Evolutionary conservation across 2,888 invertebrate species (phyloP).

Genomic region (Pyrocoelia pectoralis): DNA sequence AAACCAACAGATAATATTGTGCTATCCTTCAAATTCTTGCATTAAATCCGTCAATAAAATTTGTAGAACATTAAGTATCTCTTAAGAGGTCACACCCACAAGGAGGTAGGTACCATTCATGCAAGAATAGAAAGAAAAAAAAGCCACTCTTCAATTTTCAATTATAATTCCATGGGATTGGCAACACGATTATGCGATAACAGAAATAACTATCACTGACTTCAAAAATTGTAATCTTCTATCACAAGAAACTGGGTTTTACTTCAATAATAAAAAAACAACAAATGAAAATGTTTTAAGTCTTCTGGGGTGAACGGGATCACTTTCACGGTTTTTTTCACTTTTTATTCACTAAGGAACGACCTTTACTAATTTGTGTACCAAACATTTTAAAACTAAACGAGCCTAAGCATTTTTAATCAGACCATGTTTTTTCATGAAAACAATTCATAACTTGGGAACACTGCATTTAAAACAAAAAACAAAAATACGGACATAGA

Average conservation of each 20-base stretch:
- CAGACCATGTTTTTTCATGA: too few species aligned
- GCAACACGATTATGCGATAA: conserved; percentile 16
- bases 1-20: conserved; percentile 30
- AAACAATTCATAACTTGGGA: too few species aligned
- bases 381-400: too few species aligned
- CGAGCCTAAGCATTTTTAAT: too few species aligned
- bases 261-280: conserved; percentile 10
- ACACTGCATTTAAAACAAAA: too few species aligned
- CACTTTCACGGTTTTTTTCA: too few species aligned
- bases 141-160: conserved; percentile 19
- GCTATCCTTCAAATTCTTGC: conserved; percentile 31
- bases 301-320: too few species aligned
- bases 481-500: too few species aligned
- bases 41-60: conserved; percentile 14
- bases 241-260: conserved; percentile 10
- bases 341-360: too few species aligned
- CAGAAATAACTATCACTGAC: conserved; percentile 15
- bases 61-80: conserved; percentile 21
- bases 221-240: conserved; percentile 24
- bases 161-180: conserved; percentile 27
- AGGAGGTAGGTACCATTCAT: conserved; percentile 19
- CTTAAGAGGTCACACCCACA: conserved; percentile 17
- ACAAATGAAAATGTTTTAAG: too few species aligned
- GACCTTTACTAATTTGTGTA: too few species aligned
- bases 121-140: conserved; percentile 23